Percentiles rank a stretch among this genome's conserved stretches.
Evolutionary conservation across 2,888 invertebrate species (phyloP).

Genomic region (Venusia cambrica): DNA sequence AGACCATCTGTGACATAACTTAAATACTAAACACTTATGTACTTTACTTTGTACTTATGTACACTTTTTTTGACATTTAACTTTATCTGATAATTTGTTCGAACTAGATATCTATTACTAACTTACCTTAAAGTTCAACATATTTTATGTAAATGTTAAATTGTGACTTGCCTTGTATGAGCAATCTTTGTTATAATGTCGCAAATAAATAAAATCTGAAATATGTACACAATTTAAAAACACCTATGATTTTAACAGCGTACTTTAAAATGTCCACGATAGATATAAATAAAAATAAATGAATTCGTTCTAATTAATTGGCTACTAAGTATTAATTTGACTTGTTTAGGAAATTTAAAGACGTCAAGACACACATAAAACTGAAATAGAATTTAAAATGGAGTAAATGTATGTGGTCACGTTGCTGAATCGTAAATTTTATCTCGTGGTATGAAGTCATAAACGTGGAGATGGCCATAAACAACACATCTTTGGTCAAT

Average conservation of each 20-base stretch:
- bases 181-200: too few relatives aligned
- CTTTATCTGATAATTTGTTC: too few relatives aligned
- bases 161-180: too few relatives aligned
- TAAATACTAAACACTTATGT: too few relatives aligned
- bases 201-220: too few relatives aligned
- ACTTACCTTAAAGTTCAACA: too few relatives aligned
- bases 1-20: constrained; percentile 26
- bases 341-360: constrained; percentile 15
- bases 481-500: constrained; percentile 13
- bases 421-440: constrained; percentile 21
- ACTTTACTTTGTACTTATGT: too few relatives aligned
- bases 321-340: constrained; percentile 21
- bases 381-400: constrained; percentile 13
- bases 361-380: constrained; percentile 10
- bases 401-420: constrained; percentile 15
- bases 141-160: too few relatives aligned
- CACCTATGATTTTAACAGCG: constrained; percentile 24
- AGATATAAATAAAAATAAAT: constrained; percentile 30
- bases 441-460: constrained; percentile 19
- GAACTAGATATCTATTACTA: too few relatives aligned
- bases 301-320: constrained; percentile 34
- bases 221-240: constrained; percentile 29
- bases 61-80: too few relatives aligned
- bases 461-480: constrained; percentile 17
- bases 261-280: constrained; percentile 24